A percentile compares a stretch with the other conserved stretches of the same genome.
phyloP scores from a whole-genome alignment of 2,113 vertebrate genomes.

The Sigmodon hispidus region DNA sequence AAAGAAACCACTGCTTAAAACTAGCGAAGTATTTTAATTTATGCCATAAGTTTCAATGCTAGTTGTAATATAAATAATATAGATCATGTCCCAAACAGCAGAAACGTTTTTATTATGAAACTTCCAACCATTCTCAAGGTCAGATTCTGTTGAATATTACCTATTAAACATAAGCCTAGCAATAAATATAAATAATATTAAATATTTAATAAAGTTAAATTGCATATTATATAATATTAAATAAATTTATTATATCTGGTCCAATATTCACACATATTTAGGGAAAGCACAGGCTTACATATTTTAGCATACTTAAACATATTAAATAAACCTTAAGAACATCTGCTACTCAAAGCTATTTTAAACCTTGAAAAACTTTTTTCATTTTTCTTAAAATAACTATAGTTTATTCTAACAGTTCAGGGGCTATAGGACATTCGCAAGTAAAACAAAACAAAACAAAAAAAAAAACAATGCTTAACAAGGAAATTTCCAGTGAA shows the following conservation, averaged over 20 bases:
- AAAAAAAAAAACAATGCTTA: neutral
- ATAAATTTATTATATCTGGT: neutral
- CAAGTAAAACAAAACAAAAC: neutral
- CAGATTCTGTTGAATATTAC: neutral
- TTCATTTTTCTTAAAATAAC: conserved; percentile 32
- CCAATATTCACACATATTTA: conserved; percentile 26
- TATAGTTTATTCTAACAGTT: conserved; percentile 51
- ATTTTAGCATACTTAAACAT: conserved; percentile 35
- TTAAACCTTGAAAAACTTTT: conserved; percentile 29
- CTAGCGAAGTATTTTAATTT: conserved; percentile 12
- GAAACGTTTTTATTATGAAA: conserved; percentile 23
- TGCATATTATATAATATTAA: conserved; percentile 38
- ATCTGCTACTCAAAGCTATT: conserved; percentile 56
- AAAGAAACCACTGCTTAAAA: conserved; percentile 49
- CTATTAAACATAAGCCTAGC: conserved; percentile 25
- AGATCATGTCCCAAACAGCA: conserved; percentile 2
- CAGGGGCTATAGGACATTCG: neutral
- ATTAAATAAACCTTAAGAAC: conserved; percentile 29
- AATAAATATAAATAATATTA: conserved; percentile 44
- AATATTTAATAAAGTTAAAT: too few relatives aligned
- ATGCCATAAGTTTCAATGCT: neutral
- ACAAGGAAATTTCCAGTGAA: conserved; percentile 41
- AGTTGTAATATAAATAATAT: conserved; percentile 31
- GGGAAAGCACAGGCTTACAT: conserved; percentile 18
- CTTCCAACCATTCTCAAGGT: neutral